A percentile compares a stretch with the other conserved stretches of the same genome.
Conservation (phyloP, 2,888 invertebrate genomes). For the Archips crataeganus region DNA sequence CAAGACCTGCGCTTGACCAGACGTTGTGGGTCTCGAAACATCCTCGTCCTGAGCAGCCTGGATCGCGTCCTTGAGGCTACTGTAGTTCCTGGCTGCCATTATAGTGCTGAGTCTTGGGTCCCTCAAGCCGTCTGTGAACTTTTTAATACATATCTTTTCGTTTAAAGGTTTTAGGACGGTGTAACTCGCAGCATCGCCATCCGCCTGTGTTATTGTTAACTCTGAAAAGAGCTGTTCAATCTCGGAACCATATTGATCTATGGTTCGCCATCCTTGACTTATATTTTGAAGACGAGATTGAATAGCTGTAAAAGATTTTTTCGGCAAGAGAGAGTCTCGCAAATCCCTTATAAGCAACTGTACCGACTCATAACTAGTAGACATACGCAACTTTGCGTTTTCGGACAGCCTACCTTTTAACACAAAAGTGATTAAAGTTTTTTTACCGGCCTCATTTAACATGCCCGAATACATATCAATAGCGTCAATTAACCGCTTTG, state of each 20-base stretch:
- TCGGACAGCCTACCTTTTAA: constrained; percentile 32
- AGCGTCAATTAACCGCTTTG: not conserved
- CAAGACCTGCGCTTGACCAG: not conserved
- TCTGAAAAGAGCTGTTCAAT: constrained; percentile 4
- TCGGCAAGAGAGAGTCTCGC: constrained; percentile 32
- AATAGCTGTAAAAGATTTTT: constrained; percentile 34
- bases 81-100: constrained; percentile 41
- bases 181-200: not conserved
- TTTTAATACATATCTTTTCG: constrained; percentile 24
- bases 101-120: constrained; percentile 44
- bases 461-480: not conserved
- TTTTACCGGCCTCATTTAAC: not conserved
- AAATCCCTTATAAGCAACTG: constrained; percentile 29
- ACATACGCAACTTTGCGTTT: constrained; percentile 19
- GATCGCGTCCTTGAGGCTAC: constrained; percentile 39
- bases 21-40: constrained; percentile 4
- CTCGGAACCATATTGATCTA: constrained; percentile 3
- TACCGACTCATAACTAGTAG: not conserved
- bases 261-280: not conserved
- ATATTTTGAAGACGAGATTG: not conserved
- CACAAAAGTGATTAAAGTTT: constrained; percentile 31
- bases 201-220: constrained; percentile 8
- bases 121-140: constrained; percentile 42
- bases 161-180: constrained; percentile 14
- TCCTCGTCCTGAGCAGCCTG: constrained; percentile 37